Percentiles rank a stretch among this genome's conserved stretches.
Conservation (phyloP, 2,113 vertebrate genomes). For the Indicator indicator region DNA sequence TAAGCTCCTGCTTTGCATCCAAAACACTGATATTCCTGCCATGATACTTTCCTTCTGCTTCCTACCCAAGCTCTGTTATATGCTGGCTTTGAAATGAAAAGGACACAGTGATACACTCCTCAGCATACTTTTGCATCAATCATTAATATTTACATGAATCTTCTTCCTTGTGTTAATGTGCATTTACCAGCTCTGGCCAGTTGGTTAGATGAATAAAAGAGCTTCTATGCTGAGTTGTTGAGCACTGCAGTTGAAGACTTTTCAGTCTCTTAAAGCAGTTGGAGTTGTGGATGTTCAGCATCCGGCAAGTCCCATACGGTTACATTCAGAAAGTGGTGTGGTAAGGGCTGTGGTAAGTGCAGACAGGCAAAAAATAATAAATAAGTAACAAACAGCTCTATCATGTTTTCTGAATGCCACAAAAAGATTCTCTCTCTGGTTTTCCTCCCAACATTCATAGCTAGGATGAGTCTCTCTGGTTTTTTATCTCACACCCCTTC, state of each 20-base stretch:
- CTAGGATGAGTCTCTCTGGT: background rate
- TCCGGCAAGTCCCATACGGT: background rate
- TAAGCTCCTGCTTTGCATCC: slow-evolving; percentile 87
- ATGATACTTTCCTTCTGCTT: slow-evolving; percentile 59
- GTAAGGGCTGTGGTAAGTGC: background rate
- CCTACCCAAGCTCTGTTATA: slow-evolving; percentile 17
- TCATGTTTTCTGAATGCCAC: background rate
- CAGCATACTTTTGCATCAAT: background rate
- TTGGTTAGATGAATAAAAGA: background rate
- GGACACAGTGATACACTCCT: background rate
- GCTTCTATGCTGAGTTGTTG: background rate
- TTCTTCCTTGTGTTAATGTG: background rate
- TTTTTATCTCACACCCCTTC: background rate
- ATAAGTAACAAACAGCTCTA: background rate
- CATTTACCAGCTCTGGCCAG: background rate
- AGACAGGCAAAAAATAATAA: background rate
- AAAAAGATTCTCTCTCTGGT: background rate
- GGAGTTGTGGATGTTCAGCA: background rate
- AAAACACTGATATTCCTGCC: slow-evolving; percentile 75
- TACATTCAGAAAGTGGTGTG: background rate
- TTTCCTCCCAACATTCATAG: background rate
- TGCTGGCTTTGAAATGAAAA: slow-evolving; percentile 11
- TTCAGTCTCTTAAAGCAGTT: background rate
- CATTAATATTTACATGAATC: background rate
- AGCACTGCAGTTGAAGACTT: background rate